Evolutionary conservation across 64 coral and sea anemone species (phyloP).

Genomic region (Pocillopora damicornis): DNA sequence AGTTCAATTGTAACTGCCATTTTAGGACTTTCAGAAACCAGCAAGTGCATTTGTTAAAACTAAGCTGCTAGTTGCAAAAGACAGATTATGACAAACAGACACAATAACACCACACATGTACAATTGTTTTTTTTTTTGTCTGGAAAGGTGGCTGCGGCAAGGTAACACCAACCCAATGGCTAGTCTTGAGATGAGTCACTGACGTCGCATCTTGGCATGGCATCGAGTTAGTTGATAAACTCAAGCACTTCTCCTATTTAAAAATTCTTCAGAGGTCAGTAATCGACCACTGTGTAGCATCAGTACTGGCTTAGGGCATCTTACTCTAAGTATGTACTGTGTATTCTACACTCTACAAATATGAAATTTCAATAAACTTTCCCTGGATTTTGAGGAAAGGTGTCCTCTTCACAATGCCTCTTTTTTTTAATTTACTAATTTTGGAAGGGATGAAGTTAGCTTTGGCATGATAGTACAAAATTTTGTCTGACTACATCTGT

Average conservation of each 20-base stretch:
- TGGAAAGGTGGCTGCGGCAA: constrained; percentile 35
- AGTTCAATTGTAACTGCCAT: constrained; percentile 39
- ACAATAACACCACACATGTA: constrained; percentile 5
- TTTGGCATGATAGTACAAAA: neutral
- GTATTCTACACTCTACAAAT: neutral
- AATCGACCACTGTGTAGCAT: constrained; percentile 78
- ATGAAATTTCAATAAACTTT: too few relatives aligned
- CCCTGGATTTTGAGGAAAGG: too few relatives aligned
- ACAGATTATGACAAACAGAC: neutral
- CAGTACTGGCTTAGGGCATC: constrained; percentile 7
- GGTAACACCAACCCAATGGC: constrained; percentile 50
- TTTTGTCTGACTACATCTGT: neutral
- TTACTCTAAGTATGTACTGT: neutral
- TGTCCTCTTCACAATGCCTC: neutral
- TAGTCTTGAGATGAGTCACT: constrained; percentile 44
- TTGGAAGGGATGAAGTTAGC: neutral
- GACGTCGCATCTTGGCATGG: constrained; percentile 54
- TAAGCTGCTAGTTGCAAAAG: constrained; percentile 9
- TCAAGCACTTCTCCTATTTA: constrained; percentile 54
- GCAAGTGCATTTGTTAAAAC: neutral
- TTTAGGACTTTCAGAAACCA: neutral
- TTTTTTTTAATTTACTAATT: neutral
- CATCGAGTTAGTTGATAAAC: constrained; percentile 45
- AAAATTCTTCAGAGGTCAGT: constrained; percentile 84
- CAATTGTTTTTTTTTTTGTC: neutral